phyloP scores from a whole-genome alignment of 1,140 invertebrate species.

The Pemphigus obesinymphae region DNA sequence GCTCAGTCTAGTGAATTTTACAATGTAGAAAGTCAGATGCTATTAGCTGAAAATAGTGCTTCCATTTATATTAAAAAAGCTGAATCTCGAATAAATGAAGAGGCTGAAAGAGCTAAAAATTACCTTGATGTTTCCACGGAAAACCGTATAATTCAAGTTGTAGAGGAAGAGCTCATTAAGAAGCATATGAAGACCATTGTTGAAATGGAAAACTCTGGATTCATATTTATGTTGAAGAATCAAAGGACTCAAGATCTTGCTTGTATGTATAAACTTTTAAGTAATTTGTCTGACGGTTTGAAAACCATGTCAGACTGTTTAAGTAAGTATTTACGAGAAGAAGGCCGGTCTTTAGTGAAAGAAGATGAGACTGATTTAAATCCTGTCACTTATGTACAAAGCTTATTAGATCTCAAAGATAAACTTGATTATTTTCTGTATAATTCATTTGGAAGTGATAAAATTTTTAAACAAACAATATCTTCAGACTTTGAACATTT shows the following conservation, averaged over 20 bases:
- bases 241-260: constrained; percentile 93
- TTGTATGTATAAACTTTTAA: constrained; percentile 97
- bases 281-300: constrained; percentile 81
- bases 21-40: constrained; percentile 97
- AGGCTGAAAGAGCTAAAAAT: constrained; percentile 93
- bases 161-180: constrained; percentile 96
- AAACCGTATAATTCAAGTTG: constrained; percentile 87
- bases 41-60: constrained; percentile 96
- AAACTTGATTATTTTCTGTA: constrained; percentile 96
- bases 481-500: constrained; percentile 99
- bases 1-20: constrained; percentile 98
- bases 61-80: constrained; percentile 99
- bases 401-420: constrained; percentile 93
- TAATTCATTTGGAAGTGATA: constrained; percentile 95
- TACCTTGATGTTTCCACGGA: constrained; percentile 98
- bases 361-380: constrained; percentile 80
- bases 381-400: constrained; percentile 86
- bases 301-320: constrained; percentile 93
- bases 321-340: constrained; percentile 87
- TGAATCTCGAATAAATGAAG: constrained; percentile 95
- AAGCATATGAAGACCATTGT: constrained; percentile 99
- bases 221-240: constrained; percentile 97
- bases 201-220: constrained; percentile 99
- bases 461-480: constrained; percentile 93
- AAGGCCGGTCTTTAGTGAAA: constrained; percentile 89